Evolutionary conservation across 1,140 invertebrate genomes (phyloP), one percentile per base, ranked within the genome.

Genomic region (Harpegnathos saltator): DNA sequence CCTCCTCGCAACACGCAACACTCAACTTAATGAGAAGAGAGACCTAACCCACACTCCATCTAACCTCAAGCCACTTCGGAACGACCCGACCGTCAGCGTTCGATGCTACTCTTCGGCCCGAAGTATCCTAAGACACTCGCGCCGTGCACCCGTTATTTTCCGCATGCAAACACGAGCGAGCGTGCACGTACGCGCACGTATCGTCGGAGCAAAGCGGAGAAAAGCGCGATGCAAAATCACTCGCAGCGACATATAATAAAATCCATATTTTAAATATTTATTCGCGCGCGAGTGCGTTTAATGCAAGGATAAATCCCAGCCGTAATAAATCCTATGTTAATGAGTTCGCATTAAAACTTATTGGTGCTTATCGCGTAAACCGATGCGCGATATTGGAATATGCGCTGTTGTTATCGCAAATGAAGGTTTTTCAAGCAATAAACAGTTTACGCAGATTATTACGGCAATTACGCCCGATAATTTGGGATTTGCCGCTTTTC

Each of bases 1-100:
- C 89, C 90, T 92, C 89, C 89, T 90, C 85, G 89, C 90, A 92
- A 92, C 91, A 92, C 92, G 91, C 92, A 91, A 93, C 93, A 93
- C 93, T 93, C 91, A 92, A 88, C 89, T 92, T 93, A 93, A 93
- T 93, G 92, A 93, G 92, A 92, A 90, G 89, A 93, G 91, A 91
- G 91, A 91, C 87, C 89, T 86, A 83, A 82, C 89, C 85, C 89
- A 82, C 65, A 83, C 85, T 84, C 78, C 50, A 73, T 83, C 86
- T 90, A 89, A 85, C 85, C 85, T 87, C 90, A 29, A 88, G 87
- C 89, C 78, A 89, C 88, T 89, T 87, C 61, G 88, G 83, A 89
- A 86, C 85, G 84, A 86, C 65, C 84, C 84, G 74, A 82, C 71
- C 56, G 75, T 88, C 72, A 72, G 62, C 54, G 82, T 84, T 88